Evolutionary conservation across 1,140 invertebrate genomes (phyloP).

Genomic region (Penaeus indicus): DNA sequence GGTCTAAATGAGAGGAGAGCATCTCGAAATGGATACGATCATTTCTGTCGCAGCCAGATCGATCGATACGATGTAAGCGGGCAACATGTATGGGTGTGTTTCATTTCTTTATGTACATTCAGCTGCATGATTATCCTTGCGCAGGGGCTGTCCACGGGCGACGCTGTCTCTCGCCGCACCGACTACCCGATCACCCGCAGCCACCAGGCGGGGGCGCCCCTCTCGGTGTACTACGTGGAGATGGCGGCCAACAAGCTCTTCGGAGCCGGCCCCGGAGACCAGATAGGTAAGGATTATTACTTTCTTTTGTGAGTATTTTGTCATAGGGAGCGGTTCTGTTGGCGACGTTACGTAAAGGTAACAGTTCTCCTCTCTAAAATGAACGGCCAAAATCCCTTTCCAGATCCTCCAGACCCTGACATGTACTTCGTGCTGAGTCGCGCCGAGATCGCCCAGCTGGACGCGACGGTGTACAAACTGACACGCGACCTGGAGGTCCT

Average conservation of each 20-base stretch:
- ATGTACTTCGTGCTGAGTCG: slow-evolving; percentile 11
- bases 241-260: slow-evolving; percentile 44
- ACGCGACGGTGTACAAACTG: slow-evolving; percentile 31
- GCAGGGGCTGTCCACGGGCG: slow-evolving; percentile 4
- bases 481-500: slow-evolving; percentile 36
- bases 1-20: no score
- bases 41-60: no score
- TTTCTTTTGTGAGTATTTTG: no score
- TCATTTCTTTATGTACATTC: no score
- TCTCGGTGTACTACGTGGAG: slow-evolving; percentile 23
- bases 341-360: background rate
- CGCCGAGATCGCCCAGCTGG: slow-evolving; percentile 24
- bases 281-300: slow-evolving; percentile 5
- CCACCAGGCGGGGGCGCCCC: slow-evolving; percentile 15
- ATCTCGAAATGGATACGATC: no score
- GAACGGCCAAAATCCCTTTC: background rate
- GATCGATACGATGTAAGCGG: no score
- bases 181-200: slow-evolving; percentile 22
- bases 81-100: no score
- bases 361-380: background rate
- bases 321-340: background rate
- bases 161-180: background rate
- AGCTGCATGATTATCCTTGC: background rate
- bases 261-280: slow-evolving; percentile 31
- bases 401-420: slow-evolving; percentile 33